Evolutionary conservation across 2,113 vertebrate species (phyloP), one percentile per base, ranked within the genome.

Genomic region (Lonchura striata): DNA sequence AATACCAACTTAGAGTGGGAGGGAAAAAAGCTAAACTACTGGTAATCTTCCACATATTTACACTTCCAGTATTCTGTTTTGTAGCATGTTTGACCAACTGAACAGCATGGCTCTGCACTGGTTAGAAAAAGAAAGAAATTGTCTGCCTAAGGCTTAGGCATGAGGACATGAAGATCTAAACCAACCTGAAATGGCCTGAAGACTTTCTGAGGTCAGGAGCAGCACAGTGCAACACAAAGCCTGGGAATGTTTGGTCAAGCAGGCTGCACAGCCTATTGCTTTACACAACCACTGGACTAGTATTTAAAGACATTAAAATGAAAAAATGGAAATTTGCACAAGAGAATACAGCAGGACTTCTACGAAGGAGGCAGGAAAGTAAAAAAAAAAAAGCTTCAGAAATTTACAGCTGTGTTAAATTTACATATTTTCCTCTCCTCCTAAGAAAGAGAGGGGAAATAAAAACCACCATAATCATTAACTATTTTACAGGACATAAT

Each of bases 341-440:
- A 31, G 5, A 85, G 27, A 69, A 53, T 44, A 68, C 6, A 44
- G 8, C 25, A 81, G 35, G 92, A 88, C 15, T 66, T 68, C 20
- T 39, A 65, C 68, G 31, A 90, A 18, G 31, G 13, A 57, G 24
- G n/a, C 12, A 72, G 7, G 19, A 53, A 71, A 71, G 7, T 39
- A 65, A 82, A 88, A 71, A 72, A 71, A 72, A 81, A 92, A 94
- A 79, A 5, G 8, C 24, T 61, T 82, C 80, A 86, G 54, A 65
- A 82, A 86, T 42, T 52, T 49, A 30, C 7, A 59, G 33, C 28
- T 61, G 25, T 53, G 14, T 16, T 70, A 52, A 52, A 68, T 59
- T 15, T 19, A 52, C 44, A 24, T 33, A 33, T 46, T 41, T 82
- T 68, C 35, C 13, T 57, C 24, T 65, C 20, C 27, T 89, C n/a